Evolutionary conservation across 92 coral and sea anemone genomes (phyloP), one percentile per base, ranked within the genome.

Genomic region (Nematostella vectensis): DNA sequence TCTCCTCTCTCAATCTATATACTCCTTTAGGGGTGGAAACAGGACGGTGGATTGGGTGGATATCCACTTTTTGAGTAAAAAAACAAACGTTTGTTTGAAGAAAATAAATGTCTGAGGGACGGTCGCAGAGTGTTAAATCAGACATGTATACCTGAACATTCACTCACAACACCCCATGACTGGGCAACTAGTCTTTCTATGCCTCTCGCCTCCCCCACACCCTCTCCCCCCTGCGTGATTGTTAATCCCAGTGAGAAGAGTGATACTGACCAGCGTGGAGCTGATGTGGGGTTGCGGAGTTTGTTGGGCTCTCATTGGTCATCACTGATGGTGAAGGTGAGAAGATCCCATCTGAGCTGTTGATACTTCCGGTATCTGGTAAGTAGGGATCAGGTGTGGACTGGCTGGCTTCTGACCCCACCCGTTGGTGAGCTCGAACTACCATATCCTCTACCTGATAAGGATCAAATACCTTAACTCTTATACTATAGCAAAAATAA

Each of bases 321-420:
- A 63, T 66, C 3, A 40, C 62, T 21, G 48, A 54, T 15, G 62
- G 38, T 30, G 37, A 51, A 22, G 69, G 67, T n/a, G 73, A 65
- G 27, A 75, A 22, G 24, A 78, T 57, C 2, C 69, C 53, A 3
- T 85, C 95, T 61, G 80, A 65, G 55, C 95, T 85, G 55, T 75
- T 72, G n/a, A 75, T 33, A 43, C 95, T 85, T 59, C 66, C 74
- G 31, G 79, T 76, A 42, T 83, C 94, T 33, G 75, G 72, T 3
- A 65, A 28, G 1, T 70, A 76, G 23, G 65, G 73, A 36, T 58
- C 83, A 20, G 76, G 67, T 19, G 83, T 67, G 9, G 69, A 44
- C 38, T 83, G 95, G 36, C 95, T 80, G 20, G 81, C 62, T 51
- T 85, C 88, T 3, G 88, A 85, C 10, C 65, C 80, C 22, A 52